Evolutionary conservation across 2,113 vertebrate genomes (phyloP).

Genomic region (Dasyurus viverrinus): DNA sequence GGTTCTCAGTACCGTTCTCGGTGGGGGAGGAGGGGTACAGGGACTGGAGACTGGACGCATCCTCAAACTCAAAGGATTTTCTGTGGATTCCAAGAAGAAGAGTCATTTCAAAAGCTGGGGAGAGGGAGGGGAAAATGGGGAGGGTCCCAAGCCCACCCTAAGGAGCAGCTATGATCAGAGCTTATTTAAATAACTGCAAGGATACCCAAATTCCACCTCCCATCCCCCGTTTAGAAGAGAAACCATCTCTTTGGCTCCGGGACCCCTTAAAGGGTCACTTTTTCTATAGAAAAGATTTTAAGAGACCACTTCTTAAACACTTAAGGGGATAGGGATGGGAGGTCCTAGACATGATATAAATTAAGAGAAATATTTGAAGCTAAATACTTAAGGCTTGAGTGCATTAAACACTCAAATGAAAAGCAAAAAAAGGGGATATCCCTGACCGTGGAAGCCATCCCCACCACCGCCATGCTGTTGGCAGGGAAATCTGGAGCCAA

Average conservation of each 20-base stretch:
- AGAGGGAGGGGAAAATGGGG: neutral
- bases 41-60: conserved; percentile 91
- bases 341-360: neutral
- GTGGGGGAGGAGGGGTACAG: conserved; percentile 91
- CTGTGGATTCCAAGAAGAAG: conserved; percentile 82
- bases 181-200: neutral
- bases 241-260: conserved; percentile 14
- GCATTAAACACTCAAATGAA: neutral
- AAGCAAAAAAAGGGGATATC: neutral
- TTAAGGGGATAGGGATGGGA: neutral
- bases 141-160: neutral
- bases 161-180: conserved; percentile 6
- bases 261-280: neutral
- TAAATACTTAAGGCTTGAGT: no score
- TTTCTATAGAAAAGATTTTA: neutral
- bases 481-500: neutral
- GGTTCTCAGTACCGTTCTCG: conserved; percentile 94
- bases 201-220: neutral
- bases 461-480: neutral
- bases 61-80: conserved; percentile 96
- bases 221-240: neutral
- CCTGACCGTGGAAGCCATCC: neutral
- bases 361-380: neutral
- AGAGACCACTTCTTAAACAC: neutral
- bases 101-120: conserved; percentile 31